Conservation (phyloP, 2,888 invertebrate species). For the Allolobophora icterica region DNA sequence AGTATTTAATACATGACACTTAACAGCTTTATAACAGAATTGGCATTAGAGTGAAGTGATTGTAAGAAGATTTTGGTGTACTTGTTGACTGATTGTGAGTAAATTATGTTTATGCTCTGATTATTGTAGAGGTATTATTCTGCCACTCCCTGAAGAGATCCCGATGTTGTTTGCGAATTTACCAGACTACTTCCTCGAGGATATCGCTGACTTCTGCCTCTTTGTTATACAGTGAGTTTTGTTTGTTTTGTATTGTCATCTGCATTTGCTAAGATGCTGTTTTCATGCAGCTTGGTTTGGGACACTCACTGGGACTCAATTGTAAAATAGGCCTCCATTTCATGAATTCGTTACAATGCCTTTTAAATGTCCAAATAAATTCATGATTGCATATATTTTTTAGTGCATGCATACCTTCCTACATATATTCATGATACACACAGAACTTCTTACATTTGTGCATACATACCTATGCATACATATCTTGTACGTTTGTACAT, state of each 20-base stretch:
- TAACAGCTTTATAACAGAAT: too few relatives aligned
- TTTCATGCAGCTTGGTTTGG: neutral
- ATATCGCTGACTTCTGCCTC: constrained; percentile 92
- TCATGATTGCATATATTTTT: too few relatives aligned
- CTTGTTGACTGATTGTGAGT: neutral
- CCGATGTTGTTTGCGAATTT: constrained; percentile 63
- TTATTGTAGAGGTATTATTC: constrained; percentile 6
- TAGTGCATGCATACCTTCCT: too few relatives aligned
- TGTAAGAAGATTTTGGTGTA: neutral
- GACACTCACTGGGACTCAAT: neutral
- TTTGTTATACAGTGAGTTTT: constrained; percentile 86
- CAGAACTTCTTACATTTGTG: too few relatives aligned
- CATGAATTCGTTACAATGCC: too few relatives aligned
- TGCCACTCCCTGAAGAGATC: constrained; percentile 30
- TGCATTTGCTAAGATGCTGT: neutral
- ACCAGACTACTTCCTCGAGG: constrained; percentile 96
- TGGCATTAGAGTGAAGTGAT: too few relatives aligned
- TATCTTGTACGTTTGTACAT: too few relatives aligned
- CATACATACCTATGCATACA: too few relatives aligned
- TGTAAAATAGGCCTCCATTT: neutral
- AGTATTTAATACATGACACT: too few relatives aligned
- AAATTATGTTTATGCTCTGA: neutral
- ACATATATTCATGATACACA: too few relatives aligned
- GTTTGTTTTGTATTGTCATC: neutral
- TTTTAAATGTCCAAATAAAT: too few relatives aligned